Evolutionary conservation across 2,113 vertebrate genomes (phyloP), one percentile per base, ranked within the genome.

Genomic region (Sylvia atricapilla): DNA sequence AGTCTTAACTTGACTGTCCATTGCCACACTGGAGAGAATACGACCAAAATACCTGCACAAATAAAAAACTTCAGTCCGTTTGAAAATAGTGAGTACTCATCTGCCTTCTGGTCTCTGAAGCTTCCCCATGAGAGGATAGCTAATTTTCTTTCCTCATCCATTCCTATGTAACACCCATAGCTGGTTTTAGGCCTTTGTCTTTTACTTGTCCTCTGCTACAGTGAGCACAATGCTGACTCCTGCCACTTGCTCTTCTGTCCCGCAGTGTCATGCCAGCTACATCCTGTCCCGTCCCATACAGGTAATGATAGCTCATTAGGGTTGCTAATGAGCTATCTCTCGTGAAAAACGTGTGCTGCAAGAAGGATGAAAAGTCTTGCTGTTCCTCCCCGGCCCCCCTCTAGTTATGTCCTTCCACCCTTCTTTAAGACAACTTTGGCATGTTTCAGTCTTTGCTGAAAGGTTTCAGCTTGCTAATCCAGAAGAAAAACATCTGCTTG

Each of bases 1-100:
- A 2, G 8, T 39, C 85, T 97, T 31, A 11, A 6, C 53, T n/a
- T 97, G 33, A 84, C 63, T 69, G 92, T 97, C 41, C 87, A 43
- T 28, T 97, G 96, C 78, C 30, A 20, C 28, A 35, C 9, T 47
- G 95, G 85, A 50, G 12, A 88, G 31, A 93, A 96, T 2, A 41
- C 7, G 13, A 28, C 4, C 74, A 70, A 20, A 62, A 87, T 27
- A 50, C 74, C 77, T 52, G 87, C 15, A 3, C 24, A 0, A 87
- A 82, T 85, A 63, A 13, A 66, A 68, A 5, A 66, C n/a, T 96
- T 97, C 59, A 23, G 3, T 0, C 97, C 95, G 15, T 75, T 95
- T 94, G 9, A 5, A 62, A 97, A 97, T 7, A 95, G 97, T 97
- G 89, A 97, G 97, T 97, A 90, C 14, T 68, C 8, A 10, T 46